Evolutionary conservation across 2,113 vertebrate genomes (phyloP), one percentile per base, ranked within the genome.

Genomic region (Macaca nemestrina): DNA sequence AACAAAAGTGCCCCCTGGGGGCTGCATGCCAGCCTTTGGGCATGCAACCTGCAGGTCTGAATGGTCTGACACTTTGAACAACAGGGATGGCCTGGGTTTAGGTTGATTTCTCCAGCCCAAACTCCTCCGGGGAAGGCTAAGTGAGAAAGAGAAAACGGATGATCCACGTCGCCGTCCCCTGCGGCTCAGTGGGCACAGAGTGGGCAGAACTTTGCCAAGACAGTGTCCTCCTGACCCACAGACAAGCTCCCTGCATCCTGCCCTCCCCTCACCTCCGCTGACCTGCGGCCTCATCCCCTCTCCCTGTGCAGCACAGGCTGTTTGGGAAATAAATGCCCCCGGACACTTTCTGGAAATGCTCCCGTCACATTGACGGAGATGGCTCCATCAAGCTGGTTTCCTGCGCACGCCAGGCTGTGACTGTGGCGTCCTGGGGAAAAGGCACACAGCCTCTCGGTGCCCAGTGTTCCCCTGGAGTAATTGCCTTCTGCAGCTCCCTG

Each of bases 341-440:
- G 32, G 30, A 12, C 13, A 17, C 68, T 32, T 32, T 70, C 64
- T 20, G 3, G 88, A 89, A 35, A 18, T 6, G 30, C 30, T 30
- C 70, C 35, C 18, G 0, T 52, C 76, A 27, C 4, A 0, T 11
- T 64, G 72, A 27, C 0, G 5, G 18, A 27, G 8, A 8, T 30
- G 79, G 40, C 84, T 79, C 59, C 93, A 0, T 14, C 32, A 2
- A 35, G 75, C 87, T 20, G 25, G 20, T 30, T 64, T 59, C 55
- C 0, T 2, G 64, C 48, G n/a, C 4, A 0, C 30, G 5, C 23
- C 3, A 5, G 45, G 50, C 95, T 18, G 13, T 25, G 79, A 38
- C 0, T 1, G 0, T 0, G 8, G 50, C 3, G 0, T 16, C 14
- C 8, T 14, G 0, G 23, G 81, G 35, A 35, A 17, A n/a, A 83